phyloP scores from a whole-genome alignment of 1,140 invertebrate genomes.

The Nomia melanderi region DNA sequence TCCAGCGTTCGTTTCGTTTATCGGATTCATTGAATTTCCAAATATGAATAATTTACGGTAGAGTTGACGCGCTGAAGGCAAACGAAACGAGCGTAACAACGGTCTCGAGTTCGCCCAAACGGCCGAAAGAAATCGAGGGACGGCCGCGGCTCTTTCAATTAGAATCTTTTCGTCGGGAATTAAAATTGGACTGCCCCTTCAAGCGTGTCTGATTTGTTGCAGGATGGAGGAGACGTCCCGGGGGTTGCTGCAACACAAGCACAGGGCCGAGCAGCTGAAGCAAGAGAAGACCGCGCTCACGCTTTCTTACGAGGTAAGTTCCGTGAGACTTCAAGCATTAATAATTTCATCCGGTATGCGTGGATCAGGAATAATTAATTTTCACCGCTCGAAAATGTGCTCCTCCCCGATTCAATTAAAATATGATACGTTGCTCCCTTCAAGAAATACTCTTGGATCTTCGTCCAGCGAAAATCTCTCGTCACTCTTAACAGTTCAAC shows the following conservation, averaged over 20 bases:
- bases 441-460: no score
- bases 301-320: conserved; percentile 87
- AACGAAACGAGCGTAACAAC: conserved; percentile 10
- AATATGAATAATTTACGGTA: conserved; percentile 22
- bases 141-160: conserved; percentile 48
- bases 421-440: no score
- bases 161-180: conserved; percentile 57
- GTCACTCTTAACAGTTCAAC: no score
- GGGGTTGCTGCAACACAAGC: conserved; percentile 88
- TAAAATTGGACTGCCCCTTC: conserved; percentile 51
- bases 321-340: no score
- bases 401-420: no score
- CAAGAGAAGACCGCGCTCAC: conserved; percentile 89
- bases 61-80: conserved; percentile 1
- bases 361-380: background rate
- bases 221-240: conserved; percentile 89
- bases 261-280: conserved; percentile 88
- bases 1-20: background rate
- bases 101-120: background rate
- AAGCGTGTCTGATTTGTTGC: conserved; percentile 72
- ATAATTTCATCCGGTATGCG: background rate
- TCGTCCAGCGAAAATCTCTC: no score
- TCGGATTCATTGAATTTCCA: background rate
- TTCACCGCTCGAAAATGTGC: background rate
- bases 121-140: conserved; percentile 3